Evolutionary conservation across 2,888 invertebrate genomes (phyloP).

Genomic region (Elegia similella): DNA sequence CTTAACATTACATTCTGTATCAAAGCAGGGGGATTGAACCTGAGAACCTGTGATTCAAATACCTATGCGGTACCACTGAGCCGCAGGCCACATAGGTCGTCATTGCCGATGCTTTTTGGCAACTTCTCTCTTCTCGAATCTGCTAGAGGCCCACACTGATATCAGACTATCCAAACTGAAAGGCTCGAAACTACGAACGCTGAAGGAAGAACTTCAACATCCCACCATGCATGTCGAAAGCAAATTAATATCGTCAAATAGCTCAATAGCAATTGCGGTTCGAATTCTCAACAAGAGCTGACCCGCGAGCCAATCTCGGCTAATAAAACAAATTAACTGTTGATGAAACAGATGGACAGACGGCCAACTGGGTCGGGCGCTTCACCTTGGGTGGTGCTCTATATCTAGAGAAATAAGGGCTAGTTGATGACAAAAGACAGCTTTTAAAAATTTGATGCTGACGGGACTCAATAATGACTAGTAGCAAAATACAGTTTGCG

Average conservation of each 20-base stretch:
- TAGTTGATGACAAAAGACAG: background rate
- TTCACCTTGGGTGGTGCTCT: conserved; percentile 5
- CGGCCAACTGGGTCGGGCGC: conserved; percentile 17
- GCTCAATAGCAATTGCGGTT: conserved; percentile 52
- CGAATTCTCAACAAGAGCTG: conserved; percentile 46
- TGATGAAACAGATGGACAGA: conserved; percentile 53
- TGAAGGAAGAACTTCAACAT: background rate
- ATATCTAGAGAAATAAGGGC: background rate
- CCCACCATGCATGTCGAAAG: background rate
- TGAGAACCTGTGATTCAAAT: no score
- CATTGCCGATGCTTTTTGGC: no score
- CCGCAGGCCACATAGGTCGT: no score
- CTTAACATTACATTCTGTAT: no score
- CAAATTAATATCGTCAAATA: conserved; percentile 34
- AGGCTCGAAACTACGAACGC: no score
- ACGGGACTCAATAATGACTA: no score
- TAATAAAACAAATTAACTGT: conserved; percentile 72
- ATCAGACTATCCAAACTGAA: no score
- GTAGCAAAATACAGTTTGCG: no score
- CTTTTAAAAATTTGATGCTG: background rate
- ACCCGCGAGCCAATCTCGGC: conserved; percentile 71
- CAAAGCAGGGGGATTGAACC: no score
- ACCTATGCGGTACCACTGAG: no score
- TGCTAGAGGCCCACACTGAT: no score
- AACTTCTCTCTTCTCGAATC: no score